A percentile compares a stretch with the other conserved stretches of the same genome.
Conservation (phyloP, 2,888 invertebrate species). For the Phalera bucephala region DNA sequence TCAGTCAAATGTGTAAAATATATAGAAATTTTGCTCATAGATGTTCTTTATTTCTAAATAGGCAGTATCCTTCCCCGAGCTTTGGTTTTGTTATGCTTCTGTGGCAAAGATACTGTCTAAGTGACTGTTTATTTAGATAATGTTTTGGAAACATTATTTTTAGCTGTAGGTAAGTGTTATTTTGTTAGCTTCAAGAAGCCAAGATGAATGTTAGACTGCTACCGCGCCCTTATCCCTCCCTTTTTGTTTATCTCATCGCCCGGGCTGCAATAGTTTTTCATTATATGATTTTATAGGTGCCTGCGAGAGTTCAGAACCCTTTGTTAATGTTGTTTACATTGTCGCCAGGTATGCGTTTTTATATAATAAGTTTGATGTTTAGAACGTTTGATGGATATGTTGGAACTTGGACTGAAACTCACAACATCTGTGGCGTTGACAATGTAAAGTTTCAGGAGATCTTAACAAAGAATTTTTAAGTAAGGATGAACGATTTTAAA, state of each 20-base stretch:
- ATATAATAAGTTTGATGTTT: slow-evolving; percentile 63
- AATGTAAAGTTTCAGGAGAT: no score
- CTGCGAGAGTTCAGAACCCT: slow-evolving; percentile 78
- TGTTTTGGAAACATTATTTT: slow-evolving; percentile 66
- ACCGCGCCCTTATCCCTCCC: slow-evolving; percentile 69
- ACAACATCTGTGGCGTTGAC: no score
- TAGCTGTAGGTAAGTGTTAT: slow-evolving; percentile 80
- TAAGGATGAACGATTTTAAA: no score
- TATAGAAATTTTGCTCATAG: slow-evolving; percentile 76
- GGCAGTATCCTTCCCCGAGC: slow-evolving; percentile 71
- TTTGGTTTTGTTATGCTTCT: slow-evolving; percentile 27
- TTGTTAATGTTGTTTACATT: slow-evolving; percentile 83
- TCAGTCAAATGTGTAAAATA: slow-evolving; percentile 70
- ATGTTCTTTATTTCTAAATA: slow-evolving; percentile 71
- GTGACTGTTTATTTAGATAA: slow-evolving; percentile 61
- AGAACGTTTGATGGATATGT: slow-evolving; percentile 39
- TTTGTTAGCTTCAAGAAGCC: slow-evolving; percentile 82
- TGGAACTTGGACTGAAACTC: slow-evolving; percentile 40
- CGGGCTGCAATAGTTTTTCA: slow-evolving; percentile 79
- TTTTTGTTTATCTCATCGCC: slow-evolving; percentile 73
- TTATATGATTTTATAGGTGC: slow-evolving; percentile 81
- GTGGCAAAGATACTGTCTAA: slow-evolving; percentile 74
- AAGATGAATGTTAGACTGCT: slow-evolving; percentile 83
- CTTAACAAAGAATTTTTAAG: no score
- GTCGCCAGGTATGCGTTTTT: slow-evolving; percentile 82